A percentile compares a stretch with the other conserved stretches of the same genome.
These are phyloP conservation scores for Camponotus vicinus DNA, from an alignment of 1,140 invertebrate genomes.

Conservation along the genomic window DNA sequence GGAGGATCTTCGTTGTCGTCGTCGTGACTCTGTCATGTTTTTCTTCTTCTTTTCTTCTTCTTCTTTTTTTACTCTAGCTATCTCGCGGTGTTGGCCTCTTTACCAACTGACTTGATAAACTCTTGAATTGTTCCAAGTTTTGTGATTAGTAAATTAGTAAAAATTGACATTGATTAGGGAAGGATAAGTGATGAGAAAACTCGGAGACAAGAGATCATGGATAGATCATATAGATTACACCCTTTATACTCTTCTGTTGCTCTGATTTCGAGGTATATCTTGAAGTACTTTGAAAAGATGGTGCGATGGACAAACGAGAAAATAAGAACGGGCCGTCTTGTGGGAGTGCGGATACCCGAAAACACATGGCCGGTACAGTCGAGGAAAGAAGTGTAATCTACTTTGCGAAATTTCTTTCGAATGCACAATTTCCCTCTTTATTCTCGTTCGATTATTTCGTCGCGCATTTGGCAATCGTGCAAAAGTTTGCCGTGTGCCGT, in stretches of 20 bases:
- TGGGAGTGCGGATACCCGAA: slow-evolving; percentile 58
- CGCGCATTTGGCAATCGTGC: slow-evolving; percentile 59
- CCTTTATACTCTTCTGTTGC: not conserved
- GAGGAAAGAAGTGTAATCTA: slow-evolving; percentile 47
- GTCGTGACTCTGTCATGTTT: slow-evolving; percentile 22
- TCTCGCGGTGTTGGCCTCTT: slow-evolving; percentile 28
- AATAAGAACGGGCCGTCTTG: slow-evolving; percentile 61
- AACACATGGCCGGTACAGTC: slow-evolving; percentile 75
- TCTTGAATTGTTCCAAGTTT: slow-evolving; percentile 21
- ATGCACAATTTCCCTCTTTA: too few species aligned
- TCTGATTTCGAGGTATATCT: slow-evolving; percentile 34
- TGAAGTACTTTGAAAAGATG: slow-evolving; percentile 38
- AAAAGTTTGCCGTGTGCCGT: slow-evolving; percentile 45
- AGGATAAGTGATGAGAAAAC: too few species aligned
- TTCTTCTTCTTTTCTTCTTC: slow-evolving; percentile 30
- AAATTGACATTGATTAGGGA: slow-evolving; percentile 11
- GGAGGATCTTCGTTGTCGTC: slow-evolving; percentile 70
- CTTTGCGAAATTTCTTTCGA: not conserved
- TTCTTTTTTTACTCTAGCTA: slow-evolving; percentile 17
- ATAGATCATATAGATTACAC: not conserved
- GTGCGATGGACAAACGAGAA: slow-evolving; percentile 48
- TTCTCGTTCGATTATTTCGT: slow-evolving; percentile 16
- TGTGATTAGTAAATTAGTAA: not conserved
- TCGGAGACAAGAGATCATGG: not conserved
- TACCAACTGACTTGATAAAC: not conserved